Conservation (phyloP, 2,113 vertebrate species). For the Mormyrus iriodes region DNA sequence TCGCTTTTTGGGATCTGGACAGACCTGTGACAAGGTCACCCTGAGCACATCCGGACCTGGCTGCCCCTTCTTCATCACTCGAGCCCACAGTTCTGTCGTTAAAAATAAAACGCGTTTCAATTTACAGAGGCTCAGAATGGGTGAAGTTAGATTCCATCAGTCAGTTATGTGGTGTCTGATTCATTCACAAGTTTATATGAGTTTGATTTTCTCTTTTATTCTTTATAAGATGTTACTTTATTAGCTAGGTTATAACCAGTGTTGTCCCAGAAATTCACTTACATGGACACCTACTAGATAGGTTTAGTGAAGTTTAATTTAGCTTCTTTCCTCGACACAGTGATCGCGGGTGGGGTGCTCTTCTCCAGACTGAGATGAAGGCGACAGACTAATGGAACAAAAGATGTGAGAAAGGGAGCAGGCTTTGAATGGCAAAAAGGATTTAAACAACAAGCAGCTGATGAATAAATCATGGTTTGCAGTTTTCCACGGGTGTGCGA, state of each 20-base stretch:
- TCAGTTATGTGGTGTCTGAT: neutral
- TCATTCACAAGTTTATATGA: neutral
- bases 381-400: slow-evolving; percentile 12
- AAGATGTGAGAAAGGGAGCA: slow-evolving; percentile 13
- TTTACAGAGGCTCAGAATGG: neutral
- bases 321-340: neutral
- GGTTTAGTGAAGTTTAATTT: neutral
- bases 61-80: neutral
- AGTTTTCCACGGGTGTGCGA: neutral
- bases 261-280: neutral
- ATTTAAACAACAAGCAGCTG: slow-evolving; percentile 7
- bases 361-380: slow-evolving; percentile 7
- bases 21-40: neutral
- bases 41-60: neutral
- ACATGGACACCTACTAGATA: neutral
- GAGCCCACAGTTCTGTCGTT: neutral
- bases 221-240: neutral
- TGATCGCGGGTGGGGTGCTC: neutral
- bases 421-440: slow-evolving; percentile 31
- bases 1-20: neutral
- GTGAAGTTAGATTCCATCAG: neutral
- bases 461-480: slow-evolving; percentile 9
- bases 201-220: neutral
- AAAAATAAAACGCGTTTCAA: neutral
- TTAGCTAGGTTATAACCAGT: neutral